Evolutionary conservation across 2,113 vertebrate species (phyloP).

Genomic region (Setophaga kirtlandii): DNA sequence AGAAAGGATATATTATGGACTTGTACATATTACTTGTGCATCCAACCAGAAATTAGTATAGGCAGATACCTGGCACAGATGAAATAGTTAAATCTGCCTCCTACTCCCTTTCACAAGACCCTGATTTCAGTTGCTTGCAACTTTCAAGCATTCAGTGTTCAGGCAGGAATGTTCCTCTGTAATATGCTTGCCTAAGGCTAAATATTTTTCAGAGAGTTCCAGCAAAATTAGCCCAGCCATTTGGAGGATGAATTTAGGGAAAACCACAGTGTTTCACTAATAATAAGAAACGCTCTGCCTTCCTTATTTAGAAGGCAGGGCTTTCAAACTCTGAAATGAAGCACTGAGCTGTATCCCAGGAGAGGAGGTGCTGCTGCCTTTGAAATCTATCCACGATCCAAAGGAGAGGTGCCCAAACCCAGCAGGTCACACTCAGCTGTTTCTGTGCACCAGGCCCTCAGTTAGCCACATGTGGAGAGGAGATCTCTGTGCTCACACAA

Average conservation of each 20-base stretch:
- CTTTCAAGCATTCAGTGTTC: neutral
- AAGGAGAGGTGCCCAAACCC: rapidly evolving
- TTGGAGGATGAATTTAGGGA: neutral
- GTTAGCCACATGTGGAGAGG: rapidly evolving
- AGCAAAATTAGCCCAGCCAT: neutral
- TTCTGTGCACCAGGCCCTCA: neutral
- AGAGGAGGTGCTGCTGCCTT: neutral
- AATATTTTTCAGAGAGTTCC: neutral
- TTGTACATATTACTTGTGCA: neutral
- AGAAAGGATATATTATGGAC: neutral
- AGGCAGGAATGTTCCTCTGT: neutral
- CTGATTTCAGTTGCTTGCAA: neutral
- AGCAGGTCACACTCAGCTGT: neutral
- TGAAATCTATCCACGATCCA: neutral
- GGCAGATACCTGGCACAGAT: neutral
- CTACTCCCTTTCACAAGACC: neutral
- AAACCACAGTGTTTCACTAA: neutral
- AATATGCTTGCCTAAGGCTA: neutral
- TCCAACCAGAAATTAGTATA: neutral
- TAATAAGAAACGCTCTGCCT: neutral
- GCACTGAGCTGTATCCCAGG: neutral
- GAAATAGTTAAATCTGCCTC: neutral
- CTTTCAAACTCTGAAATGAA: neutral
- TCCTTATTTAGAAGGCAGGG: neutral
- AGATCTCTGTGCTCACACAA: neutral